Conservation (phyloP, 2,113 vertebrate genomes). For the Glareola pratincola region DNA sequence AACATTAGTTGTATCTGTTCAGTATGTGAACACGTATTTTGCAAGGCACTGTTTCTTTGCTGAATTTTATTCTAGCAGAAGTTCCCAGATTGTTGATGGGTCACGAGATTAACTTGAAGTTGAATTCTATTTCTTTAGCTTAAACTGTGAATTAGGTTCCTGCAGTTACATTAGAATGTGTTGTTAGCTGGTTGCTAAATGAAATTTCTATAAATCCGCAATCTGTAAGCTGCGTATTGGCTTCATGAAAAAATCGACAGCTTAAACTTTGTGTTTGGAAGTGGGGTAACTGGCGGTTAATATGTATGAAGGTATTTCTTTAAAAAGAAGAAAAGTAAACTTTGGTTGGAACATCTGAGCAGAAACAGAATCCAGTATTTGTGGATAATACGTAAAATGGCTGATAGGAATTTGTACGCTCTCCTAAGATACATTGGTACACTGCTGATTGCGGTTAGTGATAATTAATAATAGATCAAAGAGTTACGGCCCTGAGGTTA, state of each 20-base stretch:
- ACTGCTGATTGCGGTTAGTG: constrained; percentile 39
- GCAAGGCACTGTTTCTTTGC: background rate
- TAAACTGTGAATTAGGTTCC: constrained; percentile 16
- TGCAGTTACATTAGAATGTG: background rate
- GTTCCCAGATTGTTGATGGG: background rate
- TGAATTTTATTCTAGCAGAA: background rate
- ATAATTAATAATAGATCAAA: constrained; percentile 63
- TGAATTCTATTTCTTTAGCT: constrained; percentile 40
- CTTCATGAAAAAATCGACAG: background rate
- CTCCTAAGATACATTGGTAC: background rate
- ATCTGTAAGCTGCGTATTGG: background rate
- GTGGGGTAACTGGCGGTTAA: background rate
- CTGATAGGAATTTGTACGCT: background rate
- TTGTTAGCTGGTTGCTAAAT: background rate
- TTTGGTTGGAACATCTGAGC: background rate
- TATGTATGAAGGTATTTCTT: background rate
- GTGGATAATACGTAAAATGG: background rate
- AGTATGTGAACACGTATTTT: background rate
- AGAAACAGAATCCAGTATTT: background rate
- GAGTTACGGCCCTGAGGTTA: constrained; percentile 15
- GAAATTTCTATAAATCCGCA: background rate
- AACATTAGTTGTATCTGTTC: background rate
- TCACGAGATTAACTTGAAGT: background rate
- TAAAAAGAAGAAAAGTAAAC: background rate
- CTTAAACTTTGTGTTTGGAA: background rate